A percentile compares a stretch with the other conserved stretches of the same genome.
Conservation (phyloP, 2,113 vertebrate species). For the Leucosticte australis region DNA sequence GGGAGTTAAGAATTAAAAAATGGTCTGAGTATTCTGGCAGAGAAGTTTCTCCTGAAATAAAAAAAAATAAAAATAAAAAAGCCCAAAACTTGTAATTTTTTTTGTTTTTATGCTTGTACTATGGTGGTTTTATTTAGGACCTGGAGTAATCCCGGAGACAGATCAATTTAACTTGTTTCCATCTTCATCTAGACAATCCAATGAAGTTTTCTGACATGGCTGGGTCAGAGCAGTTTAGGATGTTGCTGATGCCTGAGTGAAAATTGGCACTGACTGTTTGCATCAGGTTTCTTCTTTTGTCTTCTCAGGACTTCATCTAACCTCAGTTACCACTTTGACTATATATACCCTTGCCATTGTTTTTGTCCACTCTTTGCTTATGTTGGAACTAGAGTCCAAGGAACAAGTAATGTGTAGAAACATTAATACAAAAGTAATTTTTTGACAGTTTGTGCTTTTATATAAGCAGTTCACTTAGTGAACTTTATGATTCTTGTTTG, state of each 20-base stretch:
- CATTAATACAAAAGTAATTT: not conserved
- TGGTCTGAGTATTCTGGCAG: not conserved
- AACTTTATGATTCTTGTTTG: not conserved
- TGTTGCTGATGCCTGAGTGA: not conserved
- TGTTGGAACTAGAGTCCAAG: not conserved
- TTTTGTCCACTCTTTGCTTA: not conserved
- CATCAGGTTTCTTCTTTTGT: not conserved
- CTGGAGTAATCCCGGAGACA: fast-evolving
- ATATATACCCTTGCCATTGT: not conserved
- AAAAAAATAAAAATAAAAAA: not conserved
- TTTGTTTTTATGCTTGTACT: not conserved
- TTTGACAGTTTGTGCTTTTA: not conserved
- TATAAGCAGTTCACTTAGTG: not conserved
- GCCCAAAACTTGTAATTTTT: not conserved
- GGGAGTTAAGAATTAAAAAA: not conserved
- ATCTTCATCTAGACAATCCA: not conserved
- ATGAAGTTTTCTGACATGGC: not conserved
- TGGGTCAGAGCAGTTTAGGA: not conserved
- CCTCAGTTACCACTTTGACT: not conserved
- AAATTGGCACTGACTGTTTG: not conserved
- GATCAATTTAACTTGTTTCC: not conserved
- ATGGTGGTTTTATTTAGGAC: not conserved
- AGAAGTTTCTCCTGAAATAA: not conserved
- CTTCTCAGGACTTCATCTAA: not conserved
- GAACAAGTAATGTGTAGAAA: not conserved